Percentiles rank a stretch among this genome's conserved stretches.
phyloP scores from a whole-genome alignment of 2,797 vertebrate genomes.

The Morus bassanus region DNA sequence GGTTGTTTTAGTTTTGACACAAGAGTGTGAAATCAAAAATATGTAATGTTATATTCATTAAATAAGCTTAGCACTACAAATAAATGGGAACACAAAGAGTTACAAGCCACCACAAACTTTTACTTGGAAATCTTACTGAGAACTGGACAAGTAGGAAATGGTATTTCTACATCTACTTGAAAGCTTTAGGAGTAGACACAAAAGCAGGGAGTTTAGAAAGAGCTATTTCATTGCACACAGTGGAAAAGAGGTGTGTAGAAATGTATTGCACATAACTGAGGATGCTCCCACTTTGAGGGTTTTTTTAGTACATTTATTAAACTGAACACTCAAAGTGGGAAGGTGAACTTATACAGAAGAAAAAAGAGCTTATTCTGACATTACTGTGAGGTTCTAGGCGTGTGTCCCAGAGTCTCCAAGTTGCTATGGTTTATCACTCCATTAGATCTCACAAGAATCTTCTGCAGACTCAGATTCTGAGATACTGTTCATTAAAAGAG shows the following conservation, averaged over 20 bases:
- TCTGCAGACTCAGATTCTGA: neutral
- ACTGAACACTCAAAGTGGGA: neutral
- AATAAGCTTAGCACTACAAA: neutral
- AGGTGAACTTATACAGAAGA: neutral
- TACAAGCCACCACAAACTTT: neutral
- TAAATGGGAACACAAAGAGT: neutral
- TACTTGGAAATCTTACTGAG: neutral
- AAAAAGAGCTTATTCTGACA: neutral
- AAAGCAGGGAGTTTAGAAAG: neutral
- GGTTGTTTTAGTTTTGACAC: neutral
- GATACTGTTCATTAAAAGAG: neutral
- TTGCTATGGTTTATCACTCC: rapidly evolving
- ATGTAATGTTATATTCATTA: neutral
- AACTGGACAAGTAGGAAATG: neutral
- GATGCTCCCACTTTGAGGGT: rapidly evolving
- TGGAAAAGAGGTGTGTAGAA: neutral
- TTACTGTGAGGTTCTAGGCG: neutral
- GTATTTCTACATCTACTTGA: neutral
- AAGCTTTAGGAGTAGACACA: neutral
- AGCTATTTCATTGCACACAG: neutral
- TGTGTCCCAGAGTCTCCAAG: neutral
- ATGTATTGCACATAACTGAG: neutral
- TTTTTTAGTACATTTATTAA: neutral
- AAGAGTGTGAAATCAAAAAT: neutral
- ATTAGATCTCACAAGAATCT: neutral